Conservation (phyloP, 2,797 vertebrate genomes). For the Myoxocephalus aenaeus region DNA sequence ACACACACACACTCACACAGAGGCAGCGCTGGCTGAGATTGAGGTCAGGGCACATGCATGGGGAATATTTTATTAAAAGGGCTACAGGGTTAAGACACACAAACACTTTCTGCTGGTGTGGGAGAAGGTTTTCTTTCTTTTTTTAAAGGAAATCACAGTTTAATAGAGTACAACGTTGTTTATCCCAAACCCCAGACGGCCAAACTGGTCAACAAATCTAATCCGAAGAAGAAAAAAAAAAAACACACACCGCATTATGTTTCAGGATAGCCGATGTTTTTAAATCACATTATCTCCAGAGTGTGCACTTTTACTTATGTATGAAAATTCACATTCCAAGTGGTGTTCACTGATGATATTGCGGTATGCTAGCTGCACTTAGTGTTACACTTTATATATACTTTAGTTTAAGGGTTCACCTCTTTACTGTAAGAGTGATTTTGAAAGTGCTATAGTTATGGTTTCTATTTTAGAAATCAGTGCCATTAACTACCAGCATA, state of each 20-base stretch:
- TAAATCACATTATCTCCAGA: conserved; percentile 62
- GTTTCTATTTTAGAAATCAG: conserved; percentile 8
- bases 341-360: conserved; percentile 34
- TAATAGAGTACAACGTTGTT: conserved; percentile 49
- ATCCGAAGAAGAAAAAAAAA: conserved; percentile 16
- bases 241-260: conserved; percentile 4
- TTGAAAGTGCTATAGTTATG: not conserved
- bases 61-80: conserved; percentile 60
- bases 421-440: conserved; percentile 5
- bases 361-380: conserved; percentile 12
- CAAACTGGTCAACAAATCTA: conserved; percentile 45
- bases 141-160: conserved; percentile 20
- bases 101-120: conserved; percentile 33
- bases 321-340: conserved; percentile 46
- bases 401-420: conserved; percentile 16
- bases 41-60: conserved; percentile 54
- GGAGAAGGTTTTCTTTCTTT: not conserved
- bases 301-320: conserved; percentile 41
- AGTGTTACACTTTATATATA: conserved; percentile 31
- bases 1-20: not conserved
- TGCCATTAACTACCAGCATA: conserved; percentile 7
- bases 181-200: conserved; percentile 30
- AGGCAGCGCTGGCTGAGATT: conserved; percentile 15
- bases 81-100: conserved; percentile 47
- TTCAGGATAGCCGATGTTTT: conserved; percentile 47